Conservation (phyloP, 2,113 vertebrate species). For the Megaceryle torquata region DNA sequence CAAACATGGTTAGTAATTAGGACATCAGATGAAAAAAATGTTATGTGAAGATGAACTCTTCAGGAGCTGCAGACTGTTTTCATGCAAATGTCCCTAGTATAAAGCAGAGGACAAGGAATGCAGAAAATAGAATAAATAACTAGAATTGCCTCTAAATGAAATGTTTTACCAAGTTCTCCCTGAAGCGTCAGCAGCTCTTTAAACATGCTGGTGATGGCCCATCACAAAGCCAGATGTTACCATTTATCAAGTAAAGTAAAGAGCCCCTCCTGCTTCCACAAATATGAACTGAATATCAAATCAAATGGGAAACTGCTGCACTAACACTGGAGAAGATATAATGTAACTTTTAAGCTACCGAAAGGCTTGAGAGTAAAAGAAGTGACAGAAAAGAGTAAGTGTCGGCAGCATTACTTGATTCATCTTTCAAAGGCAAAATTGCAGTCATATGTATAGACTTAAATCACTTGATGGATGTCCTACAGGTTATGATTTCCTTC, state of each 20-base stretch:
- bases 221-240: conserved; percentile 68
- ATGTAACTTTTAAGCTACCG: conserved; percentile 5
- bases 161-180: conserved; percentile 60
- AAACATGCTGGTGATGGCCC: conserved; percentile 61
- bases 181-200: conserved; percentile 55
- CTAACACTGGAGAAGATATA: conserved; percentile 18
- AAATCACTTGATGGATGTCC: conserved; percentile 17
- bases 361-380: conserved; percentile 24
- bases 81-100: conserved; percentile 30
- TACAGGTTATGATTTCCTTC: neutral
- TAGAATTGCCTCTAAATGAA: conserved; percentile 53
- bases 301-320: conserved; percentile 48
- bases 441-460: neutral
- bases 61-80: conserved; percentile 16
- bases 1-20: neutral
- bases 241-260: conserved; percentile 65
- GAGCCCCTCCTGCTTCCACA: conserved; percentile 62
- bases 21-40: conserved; percentile 11
- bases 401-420: conserved; percentile 5
- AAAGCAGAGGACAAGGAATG: neutral
- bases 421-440: conserved; percentile 20
- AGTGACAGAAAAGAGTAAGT: conserved; percentile 13
- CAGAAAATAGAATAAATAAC: conserved; percentile 64
- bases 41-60: neutral
- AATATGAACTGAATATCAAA: conserved; percentile 64